phyloP scores from a whole-genome alignment of 2,113 vertebrate genomes.

The Syrrhaptes paradoxus region DNA sequence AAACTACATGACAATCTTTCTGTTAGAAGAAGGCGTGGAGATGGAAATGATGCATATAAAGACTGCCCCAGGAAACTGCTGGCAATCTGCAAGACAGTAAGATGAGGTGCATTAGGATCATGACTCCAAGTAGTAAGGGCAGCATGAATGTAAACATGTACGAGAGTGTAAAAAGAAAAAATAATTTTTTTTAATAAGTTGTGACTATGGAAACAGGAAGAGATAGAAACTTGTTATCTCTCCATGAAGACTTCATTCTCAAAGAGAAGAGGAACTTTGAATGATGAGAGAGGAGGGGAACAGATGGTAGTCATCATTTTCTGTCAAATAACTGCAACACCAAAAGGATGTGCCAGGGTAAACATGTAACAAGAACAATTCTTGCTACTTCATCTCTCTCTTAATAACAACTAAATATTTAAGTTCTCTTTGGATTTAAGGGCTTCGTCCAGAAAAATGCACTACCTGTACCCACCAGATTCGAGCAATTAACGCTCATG shows the following conservation, averaged over 20 bases:
- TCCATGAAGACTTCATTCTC: background rate
- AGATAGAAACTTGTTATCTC: conserved; percentile 2
- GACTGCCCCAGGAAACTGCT: background rate
- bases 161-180: background rate
- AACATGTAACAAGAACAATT: conserved; percentile 54
- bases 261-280: background rate
- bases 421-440: background rate
- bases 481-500: background rate
- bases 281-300: conserved; percentile 12
- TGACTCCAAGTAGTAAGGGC: background rate
- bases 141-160: background rate
- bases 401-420: conserved; percentile 17
- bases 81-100: background rate
- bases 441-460: background rate
- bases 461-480: background rate
- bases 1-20: background rate
- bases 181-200: background rate
- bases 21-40: background rate
- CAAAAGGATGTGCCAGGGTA: conserved; percentile 58
- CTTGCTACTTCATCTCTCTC: background rate
- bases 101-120: background rate
- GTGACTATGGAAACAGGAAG: conserved; percentile 40
- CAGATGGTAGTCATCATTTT: conserved; percentile 65
- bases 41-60: background rate
- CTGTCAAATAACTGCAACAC: conserved; percentile 60